Conservation (phyloP, 2,797 vertebrate species). For the Loris lydekkerianus region DNA sequence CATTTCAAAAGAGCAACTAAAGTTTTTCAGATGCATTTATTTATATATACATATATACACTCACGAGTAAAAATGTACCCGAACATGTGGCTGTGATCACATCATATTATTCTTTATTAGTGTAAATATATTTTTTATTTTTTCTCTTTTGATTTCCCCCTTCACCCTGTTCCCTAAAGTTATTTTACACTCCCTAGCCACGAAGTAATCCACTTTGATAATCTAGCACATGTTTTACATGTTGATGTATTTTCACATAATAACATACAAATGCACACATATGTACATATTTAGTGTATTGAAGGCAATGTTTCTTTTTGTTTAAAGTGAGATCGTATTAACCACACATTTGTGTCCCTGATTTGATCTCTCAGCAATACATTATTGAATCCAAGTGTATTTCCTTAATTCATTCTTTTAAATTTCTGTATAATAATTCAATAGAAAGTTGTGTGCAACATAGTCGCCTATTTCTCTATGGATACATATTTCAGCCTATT, state of each 20-base stretch:
- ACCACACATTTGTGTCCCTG: conserved; percentile 14
- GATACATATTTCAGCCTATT: neutral
- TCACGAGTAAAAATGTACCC: neutral
- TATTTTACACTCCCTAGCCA: neutral
- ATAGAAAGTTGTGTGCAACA: neutral
- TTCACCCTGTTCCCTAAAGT: neutral
- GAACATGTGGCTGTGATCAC: neutral
- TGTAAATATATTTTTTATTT: neutral
- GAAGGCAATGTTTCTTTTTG: neutral
- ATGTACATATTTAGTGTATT: neutral
- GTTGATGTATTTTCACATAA: neutral
- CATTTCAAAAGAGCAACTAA: neutral
- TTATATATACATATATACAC: neutral
- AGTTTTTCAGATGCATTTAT: neutral
- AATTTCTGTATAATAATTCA: neutral
- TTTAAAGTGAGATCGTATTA: neutral
- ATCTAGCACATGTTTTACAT: neutral
- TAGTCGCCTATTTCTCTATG: neutral
- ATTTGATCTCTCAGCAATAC: neutral
- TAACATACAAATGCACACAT: neutral
- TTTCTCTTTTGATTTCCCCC: neutral
- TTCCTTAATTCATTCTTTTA: conserved; percentile 18
- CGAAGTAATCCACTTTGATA: neutral
- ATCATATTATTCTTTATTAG: neutral
- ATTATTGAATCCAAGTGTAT: neutral